phyloP scores from a whole-genome alignment of 1,140 invertebrate species.

The Venturia canescens region DNA sequence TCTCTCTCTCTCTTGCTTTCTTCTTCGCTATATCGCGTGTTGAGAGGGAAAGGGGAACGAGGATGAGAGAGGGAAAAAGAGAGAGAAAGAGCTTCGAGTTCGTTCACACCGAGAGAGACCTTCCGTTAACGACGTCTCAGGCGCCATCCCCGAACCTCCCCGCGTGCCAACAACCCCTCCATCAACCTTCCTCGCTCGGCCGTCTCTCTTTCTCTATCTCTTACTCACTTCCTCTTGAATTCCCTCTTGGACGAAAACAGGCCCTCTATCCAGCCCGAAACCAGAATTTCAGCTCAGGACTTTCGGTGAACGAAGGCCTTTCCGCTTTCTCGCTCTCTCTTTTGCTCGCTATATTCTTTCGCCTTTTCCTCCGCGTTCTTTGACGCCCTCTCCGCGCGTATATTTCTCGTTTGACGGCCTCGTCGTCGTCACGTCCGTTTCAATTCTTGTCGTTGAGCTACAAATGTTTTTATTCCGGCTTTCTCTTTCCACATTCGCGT shows the following conservation, averaged over 20 bases:
- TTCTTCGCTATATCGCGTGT: conserved; percentile 17
- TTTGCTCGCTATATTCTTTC: conserved; percentile 34
- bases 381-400: background rate
- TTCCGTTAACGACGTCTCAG: conserved; percentile 46
- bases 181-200: conserved; percentile 55
- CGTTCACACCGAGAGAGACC: conserved; percentile 48
- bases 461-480: conserved; percentile 6
- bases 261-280: background rate
- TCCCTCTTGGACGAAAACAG: conserved; percentile 52
- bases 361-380: background rate
- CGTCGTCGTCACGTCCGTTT: conserved; percentile 3
- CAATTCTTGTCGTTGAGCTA: conserved; percentile 5
- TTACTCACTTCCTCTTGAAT: conserved; percentile 57
- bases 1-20: background rate
- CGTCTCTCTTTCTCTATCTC: conserved; percentile 61
- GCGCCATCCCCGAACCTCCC: conserved; percentile 50
- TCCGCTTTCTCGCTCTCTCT: conserved; percentile 45
- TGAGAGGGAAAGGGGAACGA: background rate
- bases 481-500: background rate
- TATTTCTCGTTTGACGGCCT: conserved; percentile 15
- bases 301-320: conserved; percentile 41
- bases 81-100: conserved; percentile 37
- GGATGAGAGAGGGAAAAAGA: conserved; percentile 5
- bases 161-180: conserved; percentile 37
- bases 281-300: conserved; percentile 58